Conservation (phyloP, 2,113 vertebrate genomes). For the Tetrax tetrax region DNA sequence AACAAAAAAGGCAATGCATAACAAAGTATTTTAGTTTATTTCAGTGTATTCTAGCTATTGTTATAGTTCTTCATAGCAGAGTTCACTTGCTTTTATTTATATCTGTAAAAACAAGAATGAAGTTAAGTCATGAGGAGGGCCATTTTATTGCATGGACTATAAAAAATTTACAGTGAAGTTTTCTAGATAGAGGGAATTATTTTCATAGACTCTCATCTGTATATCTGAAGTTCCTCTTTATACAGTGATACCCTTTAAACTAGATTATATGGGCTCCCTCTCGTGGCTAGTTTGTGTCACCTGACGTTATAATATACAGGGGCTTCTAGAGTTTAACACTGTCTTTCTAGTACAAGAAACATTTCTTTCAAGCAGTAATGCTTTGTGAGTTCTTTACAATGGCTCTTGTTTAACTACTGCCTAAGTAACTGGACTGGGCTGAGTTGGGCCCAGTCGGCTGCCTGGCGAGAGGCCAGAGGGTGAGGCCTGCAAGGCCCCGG, state of each 20-base stretch:
- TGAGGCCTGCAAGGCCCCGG: too few species aligned
- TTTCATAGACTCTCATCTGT: not conserved
- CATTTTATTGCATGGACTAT: not conserved
- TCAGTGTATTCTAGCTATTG: not conserved
- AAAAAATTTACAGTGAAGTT: not conserved
- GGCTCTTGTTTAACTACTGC: not conserved
- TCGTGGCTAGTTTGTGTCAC: constrained; percentile 4
- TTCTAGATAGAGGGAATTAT: not conserved
- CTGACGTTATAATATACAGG: not conserved
- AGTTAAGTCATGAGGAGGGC: not conserved
- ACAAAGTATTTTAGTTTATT: not conserved
- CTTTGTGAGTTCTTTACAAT: not conserved
- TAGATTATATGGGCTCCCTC: constrained; percentile 24
- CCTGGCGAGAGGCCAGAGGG: too few species aligned
- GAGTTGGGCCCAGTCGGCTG: too few species aligned
- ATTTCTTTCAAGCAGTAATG: not conserved
- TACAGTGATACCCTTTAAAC: not conserved
- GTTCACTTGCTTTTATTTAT: not conserved
- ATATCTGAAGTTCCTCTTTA: not conserved
- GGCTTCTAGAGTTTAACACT: not conserved
- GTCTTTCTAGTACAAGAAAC: not conserved
- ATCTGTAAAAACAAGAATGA: not conserved
- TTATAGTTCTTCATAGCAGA: not conserved
- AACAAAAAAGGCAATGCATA: not conserved
- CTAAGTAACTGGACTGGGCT: too few species aligned